Evolutionary conservation across 2,797 vertebrate species (phyloP), one percentile per base, ranked within the genome.

Genomic region (Hoplostethus atlanticus): DNA sequence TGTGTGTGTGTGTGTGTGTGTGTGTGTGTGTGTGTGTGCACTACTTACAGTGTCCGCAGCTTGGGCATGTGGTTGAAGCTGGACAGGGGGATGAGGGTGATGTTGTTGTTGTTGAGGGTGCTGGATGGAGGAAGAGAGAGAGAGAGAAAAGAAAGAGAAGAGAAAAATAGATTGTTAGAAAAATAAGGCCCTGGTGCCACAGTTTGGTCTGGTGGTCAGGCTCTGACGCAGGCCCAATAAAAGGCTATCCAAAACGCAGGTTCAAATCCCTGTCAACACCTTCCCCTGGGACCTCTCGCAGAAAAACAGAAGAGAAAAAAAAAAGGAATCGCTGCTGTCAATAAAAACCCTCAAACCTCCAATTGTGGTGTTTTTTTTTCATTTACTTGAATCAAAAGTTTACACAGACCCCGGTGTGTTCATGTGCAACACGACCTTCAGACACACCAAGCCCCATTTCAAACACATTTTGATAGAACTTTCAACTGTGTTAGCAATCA

Each of bases 1-100:
- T 64, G 10, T 55, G n/a, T 60, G 56, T 59, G 66, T 40, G 62
- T 52, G 31, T 51, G 53, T 36, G 53, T 38, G 54, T 38, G 25
- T 17, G 46, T 25, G 36, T 44, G 38, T 57, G 46, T 48, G 61
- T 8, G 2, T 68, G 56, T 50, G 72, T 40, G 31, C 69, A 11
- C 13, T 96, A 99, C 98, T 99, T 84, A 99, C 98, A 99, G 94
- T 2, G 98, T 99, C 82, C 98, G 96, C 84, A 99, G 96, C 94
- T 99, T 99, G 36, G 98, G 98, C 98, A 99, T 99, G 92, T 99
- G 98, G 89, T 99, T 99, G 95, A 99, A 99, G 93, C 98, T 99
- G 92, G 98, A 98, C 83, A 99, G 95, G 3, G 97, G 97, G 90
- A 99, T 98, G 87, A 96, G 96, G 76, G 96, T 98, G 92, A 99